phyloP scores from a whole-genome alignment of 2,113 vertebrate genomes.

The Meles meles region DNA sequence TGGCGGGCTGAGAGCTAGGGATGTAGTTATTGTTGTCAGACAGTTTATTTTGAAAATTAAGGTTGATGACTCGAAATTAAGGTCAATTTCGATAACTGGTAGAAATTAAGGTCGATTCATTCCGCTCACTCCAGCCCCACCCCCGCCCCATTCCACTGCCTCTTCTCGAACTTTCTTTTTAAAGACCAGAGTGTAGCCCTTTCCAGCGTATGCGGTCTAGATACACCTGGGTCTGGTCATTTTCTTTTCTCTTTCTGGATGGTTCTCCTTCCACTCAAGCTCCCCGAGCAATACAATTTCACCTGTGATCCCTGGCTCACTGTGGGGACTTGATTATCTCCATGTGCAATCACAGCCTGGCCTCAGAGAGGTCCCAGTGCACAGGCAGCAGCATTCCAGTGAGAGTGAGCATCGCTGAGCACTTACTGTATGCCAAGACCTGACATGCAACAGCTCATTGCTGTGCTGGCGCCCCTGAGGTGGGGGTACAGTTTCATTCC shows the following conservation, averaged over 20 bases:
- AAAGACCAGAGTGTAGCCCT: not conserved
- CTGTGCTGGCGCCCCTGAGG: fast-evolving
- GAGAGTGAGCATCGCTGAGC: not conserved
- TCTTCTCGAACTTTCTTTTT: not conserved
- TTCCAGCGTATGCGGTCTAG: fast-evolving
- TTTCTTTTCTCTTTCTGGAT: not conserved
- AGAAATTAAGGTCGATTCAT: not conserved
- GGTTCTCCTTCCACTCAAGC: not conserved
- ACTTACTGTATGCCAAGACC: not conserved
- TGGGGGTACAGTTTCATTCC: not conserved
- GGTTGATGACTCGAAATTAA: not conserved
- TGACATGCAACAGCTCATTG: fast-evolving
- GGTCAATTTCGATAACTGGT: not conserved
- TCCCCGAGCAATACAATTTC: not conserved
- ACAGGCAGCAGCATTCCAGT: not conserved
- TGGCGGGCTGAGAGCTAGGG: not conserved
- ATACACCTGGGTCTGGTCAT: not conserved
- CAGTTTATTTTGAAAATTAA: not conserved
- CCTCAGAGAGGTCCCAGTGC: too few species aligned
- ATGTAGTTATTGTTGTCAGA: not conserved
- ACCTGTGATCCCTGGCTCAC: not conserved
- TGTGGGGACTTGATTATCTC: not conserved
- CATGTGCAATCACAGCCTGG: not conserved
- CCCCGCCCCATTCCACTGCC: not conserved
- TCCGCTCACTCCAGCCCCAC: not conserved